Evolutionary conservation across 2,113 vertebrate genomes (phyloP).

Genomic region (Saccopteryx bilineata): DNA sequence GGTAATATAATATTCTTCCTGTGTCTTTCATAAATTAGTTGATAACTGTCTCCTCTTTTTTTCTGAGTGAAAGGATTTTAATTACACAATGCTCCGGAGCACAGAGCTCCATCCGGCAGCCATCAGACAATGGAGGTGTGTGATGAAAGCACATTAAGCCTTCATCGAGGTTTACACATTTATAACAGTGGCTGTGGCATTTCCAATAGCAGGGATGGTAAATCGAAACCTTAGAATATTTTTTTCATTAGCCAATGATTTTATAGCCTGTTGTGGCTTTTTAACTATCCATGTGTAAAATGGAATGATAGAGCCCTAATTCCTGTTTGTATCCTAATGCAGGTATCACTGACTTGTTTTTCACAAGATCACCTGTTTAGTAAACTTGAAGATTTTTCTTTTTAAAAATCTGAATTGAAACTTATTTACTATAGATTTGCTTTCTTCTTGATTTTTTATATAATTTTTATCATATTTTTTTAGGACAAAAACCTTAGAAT

Average conservation of each 20-base stretch:
- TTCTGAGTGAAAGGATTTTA: conserved; percentile 82
- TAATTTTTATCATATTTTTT: neutral
- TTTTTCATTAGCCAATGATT: conserved; percentile 84
- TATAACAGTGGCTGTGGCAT: conserved; percentile 70
- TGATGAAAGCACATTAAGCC: conserved; percentile 82
- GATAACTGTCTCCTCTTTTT: conserved; percentile 72
- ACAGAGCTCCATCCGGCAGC: conserved; percentile 67
- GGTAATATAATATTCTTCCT: conserved; percentile 54
- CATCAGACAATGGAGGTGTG: conserved; percentile 64
- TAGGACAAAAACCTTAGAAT: neutral
- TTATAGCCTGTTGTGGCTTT: conserved; percentile 81
- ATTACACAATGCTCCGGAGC: conserved; percentile 75
- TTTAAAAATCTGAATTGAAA: neutral
- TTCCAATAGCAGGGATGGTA: conserved; percentile 81
- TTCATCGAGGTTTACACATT: conserved; percentile 81
- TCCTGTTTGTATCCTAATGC: neutral
- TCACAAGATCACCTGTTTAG: neutral
- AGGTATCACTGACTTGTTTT: neutral
- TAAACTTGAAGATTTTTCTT: neutral
- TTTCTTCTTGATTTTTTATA: neutral
- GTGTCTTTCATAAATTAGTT: conserved; percentile 77
- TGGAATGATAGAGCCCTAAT: conserved; percentile 64
- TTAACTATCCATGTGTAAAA: conserved; percentile 82
- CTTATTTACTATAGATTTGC: neutral
- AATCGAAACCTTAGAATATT: conserved; percentile 83